phyloP scores from a whole-genome alignment of 2,797 vertebrate species.

The Lepilemur ruficaudatus region DNA sequence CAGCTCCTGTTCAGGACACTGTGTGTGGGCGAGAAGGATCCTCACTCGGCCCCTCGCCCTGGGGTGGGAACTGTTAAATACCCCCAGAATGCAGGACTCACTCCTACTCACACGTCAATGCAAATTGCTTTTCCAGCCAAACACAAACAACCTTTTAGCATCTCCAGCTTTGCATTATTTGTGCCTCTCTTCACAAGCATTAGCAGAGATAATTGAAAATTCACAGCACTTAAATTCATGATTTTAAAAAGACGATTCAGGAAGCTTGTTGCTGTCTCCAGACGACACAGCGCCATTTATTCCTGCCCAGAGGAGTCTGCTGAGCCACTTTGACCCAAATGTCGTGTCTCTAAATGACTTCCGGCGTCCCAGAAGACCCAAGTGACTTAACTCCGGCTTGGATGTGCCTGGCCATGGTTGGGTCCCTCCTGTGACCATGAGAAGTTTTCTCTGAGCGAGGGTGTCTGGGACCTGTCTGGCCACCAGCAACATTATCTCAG shows the following conservation, averaged over 20 bases:
- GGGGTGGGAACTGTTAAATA: not conserved
- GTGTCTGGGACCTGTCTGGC: too few species aligned
- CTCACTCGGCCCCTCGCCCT: rapidly evolving
- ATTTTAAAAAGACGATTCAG: not conserved
- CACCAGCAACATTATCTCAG: not conserved
- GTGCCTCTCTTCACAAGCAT: not conserved
- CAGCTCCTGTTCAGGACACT: too few species aligned
- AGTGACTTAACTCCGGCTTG: not conserved
- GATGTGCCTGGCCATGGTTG: not conserved
- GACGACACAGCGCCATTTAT: not conserved
- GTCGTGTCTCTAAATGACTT: not conserved
- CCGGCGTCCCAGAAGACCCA: not conserved
- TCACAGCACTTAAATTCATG: not conserved
- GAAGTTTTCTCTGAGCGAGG: not conserved
- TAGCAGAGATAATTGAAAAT: not conserved
- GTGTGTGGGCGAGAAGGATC: not conserved
- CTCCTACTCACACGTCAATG: not conserved
- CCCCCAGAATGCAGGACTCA: not conserved
- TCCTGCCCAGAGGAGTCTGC: not conserved
- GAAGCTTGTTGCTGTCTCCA: not conserved
- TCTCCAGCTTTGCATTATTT: not conserved
- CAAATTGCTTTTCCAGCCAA: not conserved
- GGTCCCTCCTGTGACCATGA: not conserved
- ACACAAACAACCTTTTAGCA: not conserved
- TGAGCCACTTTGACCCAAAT: not conserved